These are phyloP conservation scores for Halictus quadricinctus DNA, from an alignment of 2,888 invertebrate genomes.

Conservation along the genomic window DNA sequence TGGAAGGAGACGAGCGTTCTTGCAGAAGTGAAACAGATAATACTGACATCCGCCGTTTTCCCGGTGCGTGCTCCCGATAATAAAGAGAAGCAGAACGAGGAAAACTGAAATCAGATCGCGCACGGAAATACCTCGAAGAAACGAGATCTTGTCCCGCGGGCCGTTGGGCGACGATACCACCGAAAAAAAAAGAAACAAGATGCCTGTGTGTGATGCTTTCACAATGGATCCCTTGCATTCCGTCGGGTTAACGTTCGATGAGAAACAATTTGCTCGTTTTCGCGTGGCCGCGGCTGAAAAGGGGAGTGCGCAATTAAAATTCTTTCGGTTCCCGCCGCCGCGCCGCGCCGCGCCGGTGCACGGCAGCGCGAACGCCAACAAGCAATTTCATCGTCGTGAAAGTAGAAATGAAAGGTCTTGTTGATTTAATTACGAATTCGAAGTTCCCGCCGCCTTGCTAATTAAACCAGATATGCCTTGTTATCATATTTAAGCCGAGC, in stretches of 20 bases:
- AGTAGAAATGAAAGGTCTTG: slow-evolving; percentile 15
- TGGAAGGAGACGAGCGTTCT: slow-evolving; percentile 71
- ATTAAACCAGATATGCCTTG: slow-evolving; percentile 8
- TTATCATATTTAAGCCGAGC: slow-evolving; percentile 10
- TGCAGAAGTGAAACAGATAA: slow-evolving; percentile 74
- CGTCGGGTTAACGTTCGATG: slow-evolving; percentile 6
- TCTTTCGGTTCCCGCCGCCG: slow-evolving; percentile 12
- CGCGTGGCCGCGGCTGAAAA: slow-evolving; percentile 14
- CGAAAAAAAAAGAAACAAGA: neutral
- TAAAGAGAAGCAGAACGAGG: neutral
- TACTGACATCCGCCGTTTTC: slow-evolving; percentile 35
- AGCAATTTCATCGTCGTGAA: slow-evolving; percentile 5
- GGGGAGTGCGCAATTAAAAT: slow-evolving; percentile 12
- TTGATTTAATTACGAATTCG: slow-evolving; percentile 2
- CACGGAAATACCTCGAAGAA: neutral
- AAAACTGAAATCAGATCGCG: neutral
- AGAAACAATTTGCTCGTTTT: slow-evolving; percentile 25
- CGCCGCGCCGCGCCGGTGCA: no score
- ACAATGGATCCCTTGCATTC: neutral
- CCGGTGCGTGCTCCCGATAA: neutral
- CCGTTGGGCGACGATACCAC: neutral
- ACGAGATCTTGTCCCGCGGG: neutral
- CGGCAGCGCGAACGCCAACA: neutral
- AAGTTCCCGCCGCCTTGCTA: neutral
- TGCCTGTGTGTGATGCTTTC: neutral